Base-by-base conservation (phyloP, 2,888 invertebrate species). In the Hypercompe scribonia region DNA sequence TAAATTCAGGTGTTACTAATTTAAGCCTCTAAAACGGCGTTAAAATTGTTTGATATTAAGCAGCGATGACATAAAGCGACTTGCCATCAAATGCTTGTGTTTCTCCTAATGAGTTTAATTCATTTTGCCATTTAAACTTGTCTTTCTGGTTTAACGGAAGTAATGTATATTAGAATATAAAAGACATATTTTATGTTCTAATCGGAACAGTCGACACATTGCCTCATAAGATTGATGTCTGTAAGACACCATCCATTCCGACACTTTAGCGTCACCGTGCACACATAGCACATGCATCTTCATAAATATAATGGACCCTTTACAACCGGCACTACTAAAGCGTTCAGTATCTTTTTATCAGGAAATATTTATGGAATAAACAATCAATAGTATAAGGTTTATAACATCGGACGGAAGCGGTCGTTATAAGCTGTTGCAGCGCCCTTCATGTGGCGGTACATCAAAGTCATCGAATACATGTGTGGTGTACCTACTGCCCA, bases 391-490 rank as follows among this genome's bases (percentile, higher is more conserved):
- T 72, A 71, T 74, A 71, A 63, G 58, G 71, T 65, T 46, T 39
- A 46, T 70, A 54, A 64, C n/a, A 65, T 67, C 28, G 24, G 78
- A 79, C 83, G 83, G 84, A 84, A 84, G 77, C 76, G 34, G 69
- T 65, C 31, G 71, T 82, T 78, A 82, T 78, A 75, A 83, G 71
- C 68, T 73, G 69, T 67, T 68, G 63, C 72, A 72, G 71, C 33
- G 58, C 74, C 63, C 75, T 74, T 70, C 46, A 42, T 24, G 33
- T 68, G 63, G 28, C 80, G 83, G 80, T 68, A 77, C 72, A 61
- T 84, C 84, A 83, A 84, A 82, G 68, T 39, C 61, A 67, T 42
- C 18, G 46, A 79, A 74, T 70, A 81, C 75, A 81, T 74, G 61
- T 68, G 15, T 15, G 42, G 13, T 15, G 77, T 64, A 15, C 31